Conservation (phyloP, 2,797 vertebrate genomes). For the Artibeus lituratus region DNA sequence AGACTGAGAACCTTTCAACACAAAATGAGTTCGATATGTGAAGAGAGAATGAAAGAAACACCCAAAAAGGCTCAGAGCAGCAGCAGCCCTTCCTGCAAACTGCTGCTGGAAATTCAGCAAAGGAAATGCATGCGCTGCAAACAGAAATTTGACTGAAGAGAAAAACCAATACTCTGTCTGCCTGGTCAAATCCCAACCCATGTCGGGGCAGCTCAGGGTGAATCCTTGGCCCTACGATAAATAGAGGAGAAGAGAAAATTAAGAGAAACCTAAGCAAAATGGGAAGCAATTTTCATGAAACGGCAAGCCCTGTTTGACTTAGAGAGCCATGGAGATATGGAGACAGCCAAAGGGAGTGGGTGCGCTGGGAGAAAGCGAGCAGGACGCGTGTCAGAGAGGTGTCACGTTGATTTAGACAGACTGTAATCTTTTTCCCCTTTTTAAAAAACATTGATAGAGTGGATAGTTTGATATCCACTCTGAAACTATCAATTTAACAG, state of each 20-base stretch:
- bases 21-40: slow-evolving; percentile 66
- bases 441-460: slow-evolving; percentile 66
- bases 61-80: slow-evolving; percentile 41
- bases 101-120: slow-evolving; percentile 28
- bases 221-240: not conserved
- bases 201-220: not conserved
- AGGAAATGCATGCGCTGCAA: slow-evolving; percentile 37
- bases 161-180: slow-evolving; percentile 40
- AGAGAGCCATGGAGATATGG: slow-evolving; percentile 38
- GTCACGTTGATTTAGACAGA: slow-evolving; percentile 61
- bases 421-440: slow-evolving; percentile 58
- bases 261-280: slow-evolving; percentile 55
- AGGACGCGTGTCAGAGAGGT: slow-evolving; percentile 42
- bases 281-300: slow-evolving; percentile 36
- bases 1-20: slow-evolving; percentile 66
- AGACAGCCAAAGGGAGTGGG: slow-evolving; percentile 38
- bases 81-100: slow-evolving; percentile 45
- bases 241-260: slow-evolving; percentile 40
- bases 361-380: slow-evolving; percentile 40
- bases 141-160: slow-evolving; percentile 52
- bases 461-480: slow-evolving; percentile 58
- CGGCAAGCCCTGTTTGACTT: slow-evolving; percentile 42
- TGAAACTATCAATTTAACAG: slow-evolving; percentile 71
- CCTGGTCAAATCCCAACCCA: slow-evolving; percentile 28
- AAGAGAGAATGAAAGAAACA: slow-evolving; percentile 67